Evolutionary conservation across 2,797 vertebrate genomes (phyloP).

Genomic region (Leucoraja ocellata): DNA sequence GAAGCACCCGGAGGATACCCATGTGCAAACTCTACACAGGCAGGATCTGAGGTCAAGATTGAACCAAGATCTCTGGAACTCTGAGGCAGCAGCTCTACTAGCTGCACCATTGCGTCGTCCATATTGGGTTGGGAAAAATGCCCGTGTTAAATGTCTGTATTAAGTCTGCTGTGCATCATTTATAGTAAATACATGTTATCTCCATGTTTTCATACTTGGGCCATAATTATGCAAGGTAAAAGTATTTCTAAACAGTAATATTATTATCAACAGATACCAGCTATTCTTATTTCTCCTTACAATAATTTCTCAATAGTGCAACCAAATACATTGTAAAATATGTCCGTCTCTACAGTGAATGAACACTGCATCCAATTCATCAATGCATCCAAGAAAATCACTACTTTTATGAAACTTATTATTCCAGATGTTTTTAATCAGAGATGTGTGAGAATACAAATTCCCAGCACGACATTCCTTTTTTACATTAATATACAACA

Average conservation of each 20-base stretch:
- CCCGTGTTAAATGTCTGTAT: not conserved
- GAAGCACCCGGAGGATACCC: no score
- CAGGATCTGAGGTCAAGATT: no score
- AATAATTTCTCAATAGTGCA: not conserved
- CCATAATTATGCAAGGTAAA: not conserved
- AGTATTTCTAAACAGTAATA: not conserved
- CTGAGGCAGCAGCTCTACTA: no score
- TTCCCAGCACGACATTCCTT: not conserved
- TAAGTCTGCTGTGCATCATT: not conserved
- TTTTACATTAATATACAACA: not conserved
- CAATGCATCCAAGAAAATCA: no score
- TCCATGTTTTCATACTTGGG: not conserved
- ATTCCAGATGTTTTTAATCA: not conserved
- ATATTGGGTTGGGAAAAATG: not conserved
- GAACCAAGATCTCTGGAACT: no score
- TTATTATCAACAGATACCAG: not conserved
- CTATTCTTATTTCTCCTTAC: not conserved
- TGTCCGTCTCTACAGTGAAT: no score
- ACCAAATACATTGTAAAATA: not conserved
- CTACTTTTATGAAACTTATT: no score
- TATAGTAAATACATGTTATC: not conserved
- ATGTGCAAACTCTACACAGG: no score
- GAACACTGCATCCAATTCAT: not conserved
- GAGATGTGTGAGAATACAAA: not conserved
- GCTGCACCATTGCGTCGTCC: not conserved